phyloP scores from a whole-genome alignment of 64 coral and sea anemone genomes.

The Catalaphyllia jardinei region DNA sequence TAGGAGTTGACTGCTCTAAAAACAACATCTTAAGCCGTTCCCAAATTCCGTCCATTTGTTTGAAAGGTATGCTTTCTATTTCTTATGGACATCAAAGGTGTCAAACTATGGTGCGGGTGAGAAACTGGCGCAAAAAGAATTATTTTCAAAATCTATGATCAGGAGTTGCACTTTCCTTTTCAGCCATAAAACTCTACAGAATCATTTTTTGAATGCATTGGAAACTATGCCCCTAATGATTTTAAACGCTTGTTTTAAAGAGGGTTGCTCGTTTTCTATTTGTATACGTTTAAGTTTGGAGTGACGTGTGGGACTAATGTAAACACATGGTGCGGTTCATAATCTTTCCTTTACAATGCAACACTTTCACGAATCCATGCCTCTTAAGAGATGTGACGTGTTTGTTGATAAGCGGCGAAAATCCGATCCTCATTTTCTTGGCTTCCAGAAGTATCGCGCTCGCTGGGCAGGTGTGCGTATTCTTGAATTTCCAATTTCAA shows the following conservation, averaged over 20 bases:
- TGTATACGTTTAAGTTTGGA: constrained; percentile 23
- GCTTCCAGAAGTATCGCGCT: not conserved
- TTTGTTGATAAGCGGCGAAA: not conserved
- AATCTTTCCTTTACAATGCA: constrained; percentile 35
- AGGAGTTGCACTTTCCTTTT: not conserved
- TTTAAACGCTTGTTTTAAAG: not conserved
- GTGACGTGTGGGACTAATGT: constrained; percentile 11
- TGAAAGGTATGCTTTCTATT: constrained; percentile 34
- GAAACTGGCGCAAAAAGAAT: not conserved
- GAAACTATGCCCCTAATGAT: too few relatives aligned
- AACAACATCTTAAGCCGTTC: not conserved
- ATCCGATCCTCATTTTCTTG: not conserved
- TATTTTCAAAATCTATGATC: not conserved
- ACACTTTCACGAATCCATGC: constrained; percentile 28
- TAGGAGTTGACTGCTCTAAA: not conserved
- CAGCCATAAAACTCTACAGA: not conserved
- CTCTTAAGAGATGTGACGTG: constrained; percentile 11
- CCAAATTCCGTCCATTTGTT: constrained; percentile 24
- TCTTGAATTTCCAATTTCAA: not conserved
- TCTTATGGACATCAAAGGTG: not conserved
- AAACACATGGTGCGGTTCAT: constrained; percentile 25
- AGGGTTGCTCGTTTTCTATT: not conserved
- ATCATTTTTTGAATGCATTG: not conserved
- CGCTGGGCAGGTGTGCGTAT: not conserved
- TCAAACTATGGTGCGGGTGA: constrained; percentile 35